Percentiles rank a stretch among this genome's conserved stretches.
phyloP scores from a whole-genome alignment of 2,888 invertebrate genomes.

The Pegoplata infirma region DNA sequence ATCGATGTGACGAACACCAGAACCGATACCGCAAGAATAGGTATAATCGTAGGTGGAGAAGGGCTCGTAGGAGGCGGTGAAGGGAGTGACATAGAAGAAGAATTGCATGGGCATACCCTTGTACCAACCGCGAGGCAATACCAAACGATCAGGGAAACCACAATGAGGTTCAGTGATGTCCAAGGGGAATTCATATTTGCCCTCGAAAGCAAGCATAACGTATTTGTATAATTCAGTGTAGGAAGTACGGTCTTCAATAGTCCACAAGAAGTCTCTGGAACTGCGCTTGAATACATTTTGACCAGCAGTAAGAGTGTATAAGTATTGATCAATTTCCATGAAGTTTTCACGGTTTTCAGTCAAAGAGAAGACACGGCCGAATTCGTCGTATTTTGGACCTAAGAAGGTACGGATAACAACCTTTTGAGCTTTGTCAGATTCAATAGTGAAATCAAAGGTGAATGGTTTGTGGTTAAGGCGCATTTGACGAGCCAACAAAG shows the following conservation, averaged over 20 bases:
- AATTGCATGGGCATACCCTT: constrained; percentile 82
- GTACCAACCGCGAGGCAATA: constrained; percentile 81
- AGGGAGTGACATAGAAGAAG: constrained; percentile 81
- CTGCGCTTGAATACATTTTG: constrained; percentile 71
- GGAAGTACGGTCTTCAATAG: constrained; percentile 80
- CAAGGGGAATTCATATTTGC: constrained; percentile 75
- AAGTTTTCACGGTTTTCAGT: constrained; percentile 81
- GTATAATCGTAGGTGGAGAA: constrained; percentile 76
- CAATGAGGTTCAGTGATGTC: constrained; percentile 78
- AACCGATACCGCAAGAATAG: constrained; percentile 80
- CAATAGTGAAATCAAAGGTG: constrained; percentile 80
- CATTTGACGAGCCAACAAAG: constrained; percentile 81
- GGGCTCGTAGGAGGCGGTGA: constrained; percentile 66
- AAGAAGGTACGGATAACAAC: constrained; percentile 82
- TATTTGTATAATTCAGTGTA: constrained; percentile 77
- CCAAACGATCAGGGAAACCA: constrained; percentile 81
- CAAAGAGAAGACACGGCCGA: constrained; percentile 78
- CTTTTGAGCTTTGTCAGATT: constrained; percentile 80
- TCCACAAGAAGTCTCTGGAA: constrained; percentile 69
- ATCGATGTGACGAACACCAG: constrained; percentile 81
- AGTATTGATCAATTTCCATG: constrained; percentile 82
- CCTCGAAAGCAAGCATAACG: constrained; percentile 77
- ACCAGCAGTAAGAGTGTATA: constrained; percentile 80
- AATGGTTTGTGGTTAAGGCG: constrained; percentile 85
- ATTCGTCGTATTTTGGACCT: constrained; percentile 83